A percentile compares a stretch with the other conserved stretches of the same genome.
phyloP scores from a whole-genome alignment of 2,113 vertebrate species.

The Ardeotis arabs region DNA sequence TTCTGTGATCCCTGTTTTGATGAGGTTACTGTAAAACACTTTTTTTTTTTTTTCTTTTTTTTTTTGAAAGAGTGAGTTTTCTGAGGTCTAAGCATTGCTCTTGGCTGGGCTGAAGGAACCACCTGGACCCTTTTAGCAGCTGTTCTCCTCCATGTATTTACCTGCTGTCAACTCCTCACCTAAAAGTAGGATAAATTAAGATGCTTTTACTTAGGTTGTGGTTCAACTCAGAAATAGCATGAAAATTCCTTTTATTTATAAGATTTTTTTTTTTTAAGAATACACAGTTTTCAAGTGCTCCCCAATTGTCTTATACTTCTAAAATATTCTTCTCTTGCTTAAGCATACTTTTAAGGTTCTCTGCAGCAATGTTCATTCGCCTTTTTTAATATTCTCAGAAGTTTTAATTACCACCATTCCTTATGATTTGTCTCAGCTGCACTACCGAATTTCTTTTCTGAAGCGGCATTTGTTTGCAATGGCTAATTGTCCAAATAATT shows the following conservation, averaged over 20 bases:
- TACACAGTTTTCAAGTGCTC: neutral
- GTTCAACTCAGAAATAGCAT: neutral
- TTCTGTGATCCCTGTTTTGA: neutral
- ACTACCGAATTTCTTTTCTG: neutral
- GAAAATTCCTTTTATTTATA: neutral
- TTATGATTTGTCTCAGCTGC: rapidly evolving
- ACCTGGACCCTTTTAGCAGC: neutral
- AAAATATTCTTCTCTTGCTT: neutral
- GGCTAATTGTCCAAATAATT: neutral
- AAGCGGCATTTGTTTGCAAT: neutral
- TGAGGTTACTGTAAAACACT: neutral
- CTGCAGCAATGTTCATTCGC: neutral
- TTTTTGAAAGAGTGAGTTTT: neutral
- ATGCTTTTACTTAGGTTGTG: neutral
- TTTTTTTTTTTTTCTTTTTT: neutral
- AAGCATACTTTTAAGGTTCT: neutral
- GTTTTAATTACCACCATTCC: neutral
- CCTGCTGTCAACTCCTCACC: neutral
- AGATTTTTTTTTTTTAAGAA: neutral
- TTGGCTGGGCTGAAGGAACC: neutral
- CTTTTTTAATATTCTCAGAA: neutral
- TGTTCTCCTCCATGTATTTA: neutral
- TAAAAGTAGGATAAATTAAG: neutral
- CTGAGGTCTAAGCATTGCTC: neutral
- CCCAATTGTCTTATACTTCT: neutral